phyloP scores from a whole-genome alignment of 2,888 invertebrate species.

The Hoplodrina ambigua region DNA sequence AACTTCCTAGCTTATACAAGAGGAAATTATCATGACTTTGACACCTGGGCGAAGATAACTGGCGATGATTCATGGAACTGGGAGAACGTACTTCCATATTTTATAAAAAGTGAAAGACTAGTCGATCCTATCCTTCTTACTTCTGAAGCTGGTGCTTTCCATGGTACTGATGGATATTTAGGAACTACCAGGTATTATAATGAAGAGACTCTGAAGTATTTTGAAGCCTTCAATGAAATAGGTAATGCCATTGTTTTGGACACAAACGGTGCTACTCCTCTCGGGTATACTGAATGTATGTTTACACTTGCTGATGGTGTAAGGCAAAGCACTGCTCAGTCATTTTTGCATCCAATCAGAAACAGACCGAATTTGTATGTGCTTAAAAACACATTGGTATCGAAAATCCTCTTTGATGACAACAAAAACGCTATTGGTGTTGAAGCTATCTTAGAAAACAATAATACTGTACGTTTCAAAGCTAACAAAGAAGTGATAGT shows the following conservation, averaged over 20 bases:
- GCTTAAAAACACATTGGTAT: constrained; percentile 84
- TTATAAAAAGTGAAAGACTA: constrained; percentile 84
- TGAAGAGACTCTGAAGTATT: constrained; percentile 60
- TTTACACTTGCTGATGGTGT: constrained; percentile 81
- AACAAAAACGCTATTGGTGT: constrained; percentile 83
- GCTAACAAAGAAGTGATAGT: constrained; percentile 84
- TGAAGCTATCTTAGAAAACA: constrained; percentile 71
- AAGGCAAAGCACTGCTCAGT: constrained; percentile 85
- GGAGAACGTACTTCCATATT: constrained; percentile 83
- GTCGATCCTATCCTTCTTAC: constrained; percentile 54
- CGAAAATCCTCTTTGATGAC: constrained; percentile 85
- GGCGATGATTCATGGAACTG: constrained; percentile 89
- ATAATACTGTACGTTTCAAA: constrained; percentile 62
- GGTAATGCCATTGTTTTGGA: constrained; percentile 78
- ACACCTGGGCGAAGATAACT: constrained; percentile 86
- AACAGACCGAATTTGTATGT: constrained; percentile 74
- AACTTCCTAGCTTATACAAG: constrained; percentile 89
- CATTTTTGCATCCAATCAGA: constrained; percentile 79
- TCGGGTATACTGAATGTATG: constrained; percentile 84
- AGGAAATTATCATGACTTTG: constrained; percentile 74
- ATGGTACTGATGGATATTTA: constrained; percentile 80
- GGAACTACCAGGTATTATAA: constrained; percentile 73
- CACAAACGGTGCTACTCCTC: constrained; percentile 74
- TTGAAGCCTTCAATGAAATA: constrained; percentile 79
- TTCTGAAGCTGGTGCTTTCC: constrained; percentile 62